A percentile compares a stretch with the other conserved stretches of the same genome.
These are phyloP conservation scores for Cydia pomonella DNA, from an alignment of 1,140 invertebrate species.

Conservation along the genomic window DNA sequence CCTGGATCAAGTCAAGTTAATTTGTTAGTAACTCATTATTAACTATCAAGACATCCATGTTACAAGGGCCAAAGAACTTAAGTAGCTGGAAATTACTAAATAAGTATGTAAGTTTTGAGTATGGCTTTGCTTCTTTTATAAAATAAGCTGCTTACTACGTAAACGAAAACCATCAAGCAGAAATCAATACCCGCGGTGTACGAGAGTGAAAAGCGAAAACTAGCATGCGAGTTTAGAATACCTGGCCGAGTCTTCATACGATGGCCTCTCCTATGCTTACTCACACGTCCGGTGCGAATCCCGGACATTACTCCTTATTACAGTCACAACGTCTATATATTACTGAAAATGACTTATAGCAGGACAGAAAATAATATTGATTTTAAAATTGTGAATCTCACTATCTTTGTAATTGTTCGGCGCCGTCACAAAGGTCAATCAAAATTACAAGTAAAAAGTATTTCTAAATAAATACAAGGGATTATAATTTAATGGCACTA, in stretches of 20 bases:
- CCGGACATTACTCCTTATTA: slow-evolving; percentile 63
- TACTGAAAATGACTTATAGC: slow-evolving; percentile 33
- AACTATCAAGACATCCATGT: slow-evolving; percentile 37
- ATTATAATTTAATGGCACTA: not conserved
- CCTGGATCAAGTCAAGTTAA: slow-evolving; percentile 71
- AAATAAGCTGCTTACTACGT: slow-evolving; percentile 54
- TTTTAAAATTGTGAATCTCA: slow-evolving; percentile 48
- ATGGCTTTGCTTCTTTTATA: slow-evolving; percentile 14
- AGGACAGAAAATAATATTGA: slow-evolving; percentile 41
- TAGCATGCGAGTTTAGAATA: slow-evolving; percentile 64
- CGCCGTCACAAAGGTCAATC: slow-evolving; percentile 57
- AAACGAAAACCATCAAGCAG: slow-evolving; percentile 59
- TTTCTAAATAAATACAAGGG: not conserved
- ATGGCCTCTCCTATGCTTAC: slow-evolving; percentile 63
- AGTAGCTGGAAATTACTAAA: slow-evolving; percentile 12
- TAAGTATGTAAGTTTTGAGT: slow-evolving; percentile 7
- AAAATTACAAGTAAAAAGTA: slow-evolving; percentile 37
- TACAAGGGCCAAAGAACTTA: slow-evolving; percentile 40
- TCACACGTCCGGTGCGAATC: slow-evolving; percentile 64
- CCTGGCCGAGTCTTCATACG: slow-evolving; percentile 68
- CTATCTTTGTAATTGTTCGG: slow-evolving; percentile 26
- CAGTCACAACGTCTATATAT: slow-evolving; percentile 41
- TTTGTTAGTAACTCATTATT: slow-evolving; percentile 62
- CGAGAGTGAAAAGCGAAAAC: slow-evolving; percentile 50
- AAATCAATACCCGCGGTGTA: slow-evolving; percentile 53